These are phyloP conservation scores for Thunnus albacares DNA, from an alignment of 2,797 vertebrate genomes.

Conservation along the genomic window DNA sequence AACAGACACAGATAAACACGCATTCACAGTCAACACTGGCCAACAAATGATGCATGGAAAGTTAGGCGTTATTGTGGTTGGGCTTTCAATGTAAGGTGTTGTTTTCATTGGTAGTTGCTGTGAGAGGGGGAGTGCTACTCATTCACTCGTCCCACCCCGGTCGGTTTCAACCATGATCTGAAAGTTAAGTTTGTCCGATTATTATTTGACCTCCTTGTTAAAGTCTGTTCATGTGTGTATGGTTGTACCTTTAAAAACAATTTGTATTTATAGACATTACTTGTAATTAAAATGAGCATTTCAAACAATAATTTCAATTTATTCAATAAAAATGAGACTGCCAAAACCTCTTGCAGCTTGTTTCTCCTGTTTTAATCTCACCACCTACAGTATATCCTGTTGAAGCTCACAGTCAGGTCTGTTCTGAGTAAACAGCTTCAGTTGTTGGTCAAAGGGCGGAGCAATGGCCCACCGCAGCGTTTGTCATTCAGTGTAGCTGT, in stretches of 20 bases:
- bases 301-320: too few relatives aligned
- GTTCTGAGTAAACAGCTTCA: not conserved
- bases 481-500: constrained; percentile 10
- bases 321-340: too few relatives aligned
- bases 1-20: not conserved
- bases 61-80: not conserved
- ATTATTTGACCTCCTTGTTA: too few relatives aligned
- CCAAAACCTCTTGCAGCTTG: too few relatives aligned
- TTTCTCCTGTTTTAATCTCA: too few relatives aligned
- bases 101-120: not conserved
- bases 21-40: not conserved
- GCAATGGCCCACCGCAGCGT: constrained; percentile 7
- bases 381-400: not conserved
- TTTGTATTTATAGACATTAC: too few relatives aligned
- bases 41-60: not conserved
- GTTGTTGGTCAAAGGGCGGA: constrained; percentile 6
- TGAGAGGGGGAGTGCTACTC: too few relatives aligned
- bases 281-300: too few relatives aligned
- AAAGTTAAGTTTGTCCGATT: too few relatives aligned
- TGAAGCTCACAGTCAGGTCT: not conserved
- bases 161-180: not conserved
- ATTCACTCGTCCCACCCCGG: too few relatives aligned
- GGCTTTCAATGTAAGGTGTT: not conserved
- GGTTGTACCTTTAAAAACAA: too few relatives aligned
- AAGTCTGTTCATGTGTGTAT: too few relatives aligned